Base-by-base conservation (phyloP, 64 coral and sea anemone genomes). In the Montipora efflorescens region DNA sequence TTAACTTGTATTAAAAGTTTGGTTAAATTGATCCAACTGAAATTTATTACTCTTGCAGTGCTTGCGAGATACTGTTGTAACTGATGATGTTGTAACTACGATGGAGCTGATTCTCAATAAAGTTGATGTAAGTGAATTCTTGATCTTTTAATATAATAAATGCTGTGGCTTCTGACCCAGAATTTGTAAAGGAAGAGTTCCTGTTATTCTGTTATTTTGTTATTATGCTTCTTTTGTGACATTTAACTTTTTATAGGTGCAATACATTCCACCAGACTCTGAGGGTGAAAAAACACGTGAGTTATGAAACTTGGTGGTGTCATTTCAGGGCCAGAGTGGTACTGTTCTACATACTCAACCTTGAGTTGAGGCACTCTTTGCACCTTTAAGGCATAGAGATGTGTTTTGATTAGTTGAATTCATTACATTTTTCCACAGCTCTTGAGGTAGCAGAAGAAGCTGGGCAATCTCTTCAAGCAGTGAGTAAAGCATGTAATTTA, bases 31-130 rank as follows among this genome's bases (percentile, higher is more conserved):
- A 55, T 10, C 10, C 10, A 7, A 7, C 52, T 55, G 52, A 6
- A 55, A 55, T 10, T 57, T 87, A 2, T 20, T 67, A 76, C 49
- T 49, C 19, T 59, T 78, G 13, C 74, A 97, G 95, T 78, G 45
- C 44, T 87, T 99, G 7, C 92, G 88, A 50, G 74, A 94, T 46
- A 79, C 95, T 36, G 97, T 99, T n/a, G 59, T 94, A 20, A 99
- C 95, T 4, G 92, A 96, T 22, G 79, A 99, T 67, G 77, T 99
- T 47, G 13, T 94, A 45, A 84, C 87, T 8, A 99, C 97, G 23
- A 96, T 99, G 94, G 94, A 96, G 61, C 75, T 99, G 36, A 93
- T 99, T 68, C 90, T 99, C 20, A 96, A 96, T 84, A 96, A 91
- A 50, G 97, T 93, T 48, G 90, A 96, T 89, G 97, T 99, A 90